A percentile compares a stretch with the other conserved stretches of the same genome.
phyloP scores from a whole-genome alignment of 2,888 invertebrate species.

The Hypselothyrea guttata region DNA sequence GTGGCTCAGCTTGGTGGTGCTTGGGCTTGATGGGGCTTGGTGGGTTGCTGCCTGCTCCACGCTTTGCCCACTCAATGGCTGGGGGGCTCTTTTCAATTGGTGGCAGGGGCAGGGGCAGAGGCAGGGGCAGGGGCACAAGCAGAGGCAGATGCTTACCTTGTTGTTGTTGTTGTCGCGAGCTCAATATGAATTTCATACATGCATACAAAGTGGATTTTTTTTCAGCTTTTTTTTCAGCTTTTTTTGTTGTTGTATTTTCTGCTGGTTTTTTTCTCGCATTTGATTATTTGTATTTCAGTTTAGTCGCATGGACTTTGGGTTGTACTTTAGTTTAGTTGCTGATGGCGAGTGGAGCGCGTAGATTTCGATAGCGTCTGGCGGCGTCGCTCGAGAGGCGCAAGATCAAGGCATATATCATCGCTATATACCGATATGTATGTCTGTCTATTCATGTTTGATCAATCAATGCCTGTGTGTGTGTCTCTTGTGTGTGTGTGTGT shows the following conservation, averaged over 20 bases:
- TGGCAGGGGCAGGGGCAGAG: slow-evolving; percentile 38
- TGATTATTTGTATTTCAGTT: slow-evolving; percentile 55
- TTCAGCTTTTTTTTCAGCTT: slow-evolving; percentile 25
- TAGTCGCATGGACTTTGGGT: slow-evolving; percentile 64
- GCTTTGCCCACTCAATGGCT: slow-evolving; percentile 63
- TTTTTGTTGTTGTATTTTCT: slow-evolving; percentile 16
- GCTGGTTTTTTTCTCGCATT: slow-evolving; percentile 30
- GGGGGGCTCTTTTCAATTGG: slow-evolving; percentile 73
- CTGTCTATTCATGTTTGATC: not conserved
- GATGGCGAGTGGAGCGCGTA: slow-evolving; percentile 68
- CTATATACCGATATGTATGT: slow-evolving; percentile 14
- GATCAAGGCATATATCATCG: too few species aligned
- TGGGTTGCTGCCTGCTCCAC: slow-evolving; percentile 29
- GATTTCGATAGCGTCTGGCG: slow-evolving; percentile 62
- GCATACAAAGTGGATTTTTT: slow-evolving; percentile 70
- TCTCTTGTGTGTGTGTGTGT: not conserved
- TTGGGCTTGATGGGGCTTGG: slow-evolving; percentile 23
- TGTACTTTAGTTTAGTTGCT: slow-evolving; percentile 73
- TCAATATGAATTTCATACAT: slow-evolving; percentile 73
- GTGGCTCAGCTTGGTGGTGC: slow-evolving; percentile 25
- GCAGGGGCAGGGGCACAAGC: too few species aligned
- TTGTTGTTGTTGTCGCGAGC: slow-evolving; percentile 41
- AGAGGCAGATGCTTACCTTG: too few species aligned
- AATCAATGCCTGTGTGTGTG: slow-evolving; percentile 2
- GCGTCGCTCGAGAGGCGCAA: too few species aligned